phyloP scores from a whole-genome alignment of 2,797 vertebrate species.

The Apogon hyalosoma region DNA sequence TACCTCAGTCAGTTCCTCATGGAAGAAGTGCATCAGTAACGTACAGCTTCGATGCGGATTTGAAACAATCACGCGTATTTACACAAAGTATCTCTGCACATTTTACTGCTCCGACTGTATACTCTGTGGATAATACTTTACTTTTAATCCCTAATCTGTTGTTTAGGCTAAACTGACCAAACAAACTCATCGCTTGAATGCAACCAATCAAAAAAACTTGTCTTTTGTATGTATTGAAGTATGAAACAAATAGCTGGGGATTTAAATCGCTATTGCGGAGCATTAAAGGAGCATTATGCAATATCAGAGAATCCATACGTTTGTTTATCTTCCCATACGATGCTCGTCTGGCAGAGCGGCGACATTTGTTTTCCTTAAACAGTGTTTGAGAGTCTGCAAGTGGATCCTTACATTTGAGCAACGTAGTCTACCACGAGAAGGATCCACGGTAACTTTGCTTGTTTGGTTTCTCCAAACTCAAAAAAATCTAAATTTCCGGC shows the following conservation, averaged over 20 bases:
- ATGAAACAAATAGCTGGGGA: slow-evolving; percentile 30
- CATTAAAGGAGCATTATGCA: slow-evolving; percentile 36
- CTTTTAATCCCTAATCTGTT: slow-evolving; percentile 45
- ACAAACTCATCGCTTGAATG: slow-evolving; percentile 20
- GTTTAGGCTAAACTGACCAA: slow-evolving; percentile 55
- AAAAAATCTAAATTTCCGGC: slow-evolving; percentile 46
- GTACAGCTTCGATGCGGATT: slow-evolving; percentile 8
- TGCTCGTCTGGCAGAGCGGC: slow-evolving; percentile 24
- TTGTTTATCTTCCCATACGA: slow-evolving; percentile 39
- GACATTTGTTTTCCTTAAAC: slow-evolving; percentile 52
- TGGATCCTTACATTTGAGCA: slow-evolving; percentile 35
- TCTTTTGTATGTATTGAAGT: slow-evolving; percentile 5
- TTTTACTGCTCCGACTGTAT: slow-evolving; percentile 7
- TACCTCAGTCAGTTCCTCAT: background rate
- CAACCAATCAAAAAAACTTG: slow-evolving; percentile 16
- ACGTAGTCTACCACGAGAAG: slow-evolving; percentile 10
- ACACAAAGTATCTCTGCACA: slow-evolving; percentile 14
- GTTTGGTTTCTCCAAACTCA: slow-evolving; percentile 39
- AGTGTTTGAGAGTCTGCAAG: slow-evolving; percentile 34
- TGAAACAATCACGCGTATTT: slow-evolving; percentile 17
- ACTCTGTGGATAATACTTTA: background rate
- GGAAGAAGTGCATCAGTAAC: background rate
- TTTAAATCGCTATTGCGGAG: slow-evolving; percentile 35
- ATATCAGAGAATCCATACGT: slow-evolving; percentile 36
- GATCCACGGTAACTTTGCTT: slow-evolving; percentile 35